Percentiles rank a stretch among this genome's conserved stretches.
Evolutionary conservation across 2,797 vertebrate genomes (phyloP).

Genomic region (Clarias laeviceps): DNA sequence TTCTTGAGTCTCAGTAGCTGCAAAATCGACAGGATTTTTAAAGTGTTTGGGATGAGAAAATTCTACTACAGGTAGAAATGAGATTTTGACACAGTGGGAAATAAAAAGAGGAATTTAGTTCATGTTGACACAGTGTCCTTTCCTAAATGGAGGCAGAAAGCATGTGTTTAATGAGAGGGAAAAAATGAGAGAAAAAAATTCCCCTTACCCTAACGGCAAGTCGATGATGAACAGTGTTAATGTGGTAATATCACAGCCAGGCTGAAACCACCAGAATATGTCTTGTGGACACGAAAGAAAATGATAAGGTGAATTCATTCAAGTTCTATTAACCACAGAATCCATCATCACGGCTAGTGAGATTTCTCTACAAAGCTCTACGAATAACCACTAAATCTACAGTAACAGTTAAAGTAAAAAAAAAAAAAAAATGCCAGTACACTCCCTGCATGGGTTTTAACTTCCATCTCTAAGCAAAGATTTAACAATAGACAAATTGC

Average conservation of each 20-base stretch:
- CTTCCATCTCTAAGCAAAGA: not conserved
- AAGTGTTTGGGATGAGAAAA: not conserved
- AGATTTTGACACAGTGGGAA: not conserved
- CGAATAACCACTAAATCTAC: not conserved
- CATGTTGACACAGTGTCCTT: not conserved
- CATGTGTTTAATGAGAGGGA: not conserved
- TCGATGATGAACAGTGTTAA: not conserved
- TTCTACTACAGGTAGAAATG: not conserved
- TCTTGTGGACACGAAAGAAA: not conserved
- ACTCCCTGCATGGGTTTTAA: not conserved
- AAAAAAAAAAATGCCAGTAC: not conserved
- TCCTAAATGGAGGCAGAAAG: conserved; percentile 1
- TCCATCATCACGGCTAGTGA: not conserved
- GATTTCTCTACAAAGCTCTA: too few relatives aligned
- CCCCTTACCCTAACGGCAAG: not conserved
- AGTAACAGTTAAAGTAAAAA: not conserved
- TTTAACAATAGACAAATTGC: not conserved
- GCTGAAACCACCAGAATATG: not conserved
- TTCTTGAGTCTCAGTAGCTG: not conserved
- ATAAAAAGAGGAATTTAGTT: not conserved
- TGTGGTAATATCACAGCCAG: not conserved
- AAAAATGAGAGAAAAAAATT: not conserved
- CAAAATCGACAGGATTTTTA: not conserved
- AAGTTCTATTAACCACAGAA: not conserved
- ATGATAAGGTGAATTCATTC: not conserved